Base-by-base conservation (phyloP, 1,140 invertebrate genomes). In the Diorhabda elongata region DNA sequence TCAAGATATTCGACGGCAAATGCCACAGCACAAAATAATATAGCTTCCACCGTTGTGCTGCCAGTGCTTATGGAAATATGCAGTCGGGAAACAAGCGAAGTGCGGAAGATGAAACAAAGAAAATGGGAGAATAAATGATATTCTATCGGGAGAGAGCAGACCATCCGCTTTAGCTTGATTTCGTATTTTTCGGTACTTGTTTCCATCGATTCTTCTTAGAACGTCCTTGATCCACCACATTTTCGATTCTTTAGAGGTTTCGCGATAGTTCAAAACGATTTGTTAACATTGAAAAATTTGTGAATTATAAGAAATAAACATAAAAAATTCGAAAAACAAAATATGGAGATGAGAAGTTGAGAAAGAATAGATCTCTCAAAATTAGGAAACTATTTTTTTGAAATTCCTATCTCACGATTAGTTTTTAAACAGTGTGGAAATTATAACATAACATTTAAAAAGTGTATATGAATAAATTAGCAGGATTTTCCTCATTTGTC, bases 11-110 rank as follows among this genome's bases (percentile, higher is more conserved):
- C 61, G 61, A 63, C 62, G 61, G 41, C 68, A 70, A 66, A 69
- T 70, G 71, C 71, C 63, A 58, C 58, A 43, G 68, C 61, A 66
- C 69, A 68, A 70, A 70, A 64, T 69, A 72, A 72, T 70, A 26
- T 26, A 26, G 26, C 26, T 26, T 26, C 26, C 26, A 66, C 67
- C 69, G 6, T 52, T 4, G 47, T 52, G 6, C n/a, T 52, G 47
- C 47, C 47, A 52, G 6, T 52, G 47, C 47, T n/a, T 52, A n/a
- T 52, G n/a, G 47, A n/a, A 52, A 52, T 52, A 52, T 52, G 47
- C 47, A 52, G 47, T 52, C 47, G 47, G 47, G n/a, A 52, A 6
- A 52, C 47, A n/a, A 52, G 47, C 47, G 47, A 52, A 52, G 47
- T 60, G 43, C 69, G 58, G 68, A 61, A 56, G 44, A 60, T 63